Base-by-base conservation (phyloP, 2,888 invertebrate species). In the Auanema sp. region DNA sequence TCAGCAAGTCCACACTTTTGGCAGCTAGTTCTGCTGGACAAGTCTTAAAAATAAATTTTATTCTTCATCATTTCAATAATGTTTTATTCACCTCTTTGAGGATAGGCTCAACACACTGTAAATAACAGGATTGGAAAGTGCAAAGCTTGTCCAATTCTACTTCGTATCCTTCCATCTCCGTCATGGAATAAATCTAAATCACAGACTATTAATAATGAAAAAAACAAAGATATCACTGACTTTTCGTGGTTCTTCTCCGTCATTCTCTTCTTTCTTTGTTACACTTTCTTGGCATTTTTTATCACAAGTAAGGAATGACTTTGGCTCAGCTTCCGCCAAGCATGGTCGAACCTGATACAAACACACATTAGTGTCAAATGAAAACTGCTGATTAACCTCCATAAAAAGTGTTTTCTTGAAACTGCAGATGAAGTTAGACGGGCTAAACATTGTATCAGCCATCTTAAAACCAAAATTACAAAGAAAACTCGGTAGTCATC, bases 221-320 rank as follows among this genome's bases (percentile, higher is more conserved):
- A 43, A 60, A 12, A 14, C 42, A 40, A 50, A 52, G 21, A 58
- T 12, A n/a, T 18, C 16, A 43, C 16, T n/a, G 11, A 44, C 43
- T 11, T 54, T 23, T 23, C 55, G 40, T 18, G 16, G n/a, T 16
- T 53, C 24, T 47, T 14, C 18, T 61, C 64, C 54, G 12, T 54
- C 43, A 18, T 42, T 53, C n/a, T 47, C 47, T n/a, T 21, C 58
- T 44, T 55, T 24, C 33, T 67, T 64, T 25, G 58, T 65, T 10
- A 72, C 57, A 47, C 71, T 63, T 16, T 75, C 63, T 54, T 82
- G 81, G 56, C 81, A 81, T 21, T 75, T 64, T 21, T 80, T 78
- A 52, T 81, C 81, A 55, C 81, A 81, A 65, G 79, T 81, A 23
- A 82, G 58, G 58, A 81, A 81, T 4, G 79, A 79, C 14, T 82